phyloP scores from a whole-genome alignment of 2,797 vertebrate genomes.

The Columba guinea region DNA sequence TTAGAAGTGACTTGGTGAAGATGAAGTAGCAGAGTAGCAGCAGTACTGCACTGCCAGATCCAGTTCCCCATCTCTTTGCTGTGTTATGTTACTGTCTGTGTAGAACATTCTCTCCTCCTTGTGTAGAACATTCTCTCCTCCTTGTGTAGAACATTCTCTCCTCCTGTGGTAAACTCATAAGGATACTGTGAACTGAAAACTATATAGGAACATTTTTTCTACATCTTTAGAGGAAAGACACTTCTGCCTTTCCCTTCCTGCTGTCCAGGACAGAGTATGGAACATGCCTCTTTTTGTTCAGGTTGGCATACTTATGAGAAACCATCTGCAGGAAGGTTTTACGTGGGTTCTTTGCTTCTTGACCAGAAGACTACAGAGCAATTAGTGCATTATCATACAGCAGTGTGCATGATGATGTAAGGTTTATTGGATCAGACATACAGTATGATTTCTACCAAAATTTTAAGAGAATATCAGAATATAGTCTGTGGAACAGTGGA shows the following conservation, averaged over 20 bases:
- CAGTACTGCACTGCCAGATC: background rate
- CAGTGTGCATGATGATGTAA: accelerated
- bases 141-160: background rate
- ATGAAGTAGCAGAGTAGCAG: background rate
- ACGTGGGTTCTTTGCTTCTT: background rate
- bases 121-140: background rate
- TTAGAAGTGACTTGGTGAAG: background rate
- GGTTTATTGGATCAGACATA: background rate
- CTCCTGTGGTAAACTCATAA: background rate
- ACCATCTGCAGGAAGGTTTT: background rate
- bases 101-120: background rate
- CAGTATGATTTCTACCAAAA: background rate
- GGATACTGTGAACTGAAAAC: background rate
- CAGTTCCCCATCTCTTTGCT: background rate
- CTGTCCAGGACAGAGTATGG: background rate
- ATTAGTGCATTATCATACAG: background rate
- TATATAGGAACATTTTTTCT: background rate
- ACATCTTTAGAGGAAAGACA: background rate
- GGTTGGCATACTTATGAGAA: background rate
- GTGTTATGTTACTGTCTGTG: background rate
- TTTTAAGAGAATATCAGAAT: background rate
- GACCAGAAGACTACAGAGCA: background rate
- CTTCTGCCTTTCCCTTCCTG: background rate
- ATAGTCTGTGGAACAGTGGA: background rate
- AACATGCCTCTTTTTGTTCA: background rate